Evolutionary conservation across 1,140 invertebrate genomes (phyloP), one percentile per base, ranked within the genome.

Genomic region (Temnothorax longispinosus): DNA sequence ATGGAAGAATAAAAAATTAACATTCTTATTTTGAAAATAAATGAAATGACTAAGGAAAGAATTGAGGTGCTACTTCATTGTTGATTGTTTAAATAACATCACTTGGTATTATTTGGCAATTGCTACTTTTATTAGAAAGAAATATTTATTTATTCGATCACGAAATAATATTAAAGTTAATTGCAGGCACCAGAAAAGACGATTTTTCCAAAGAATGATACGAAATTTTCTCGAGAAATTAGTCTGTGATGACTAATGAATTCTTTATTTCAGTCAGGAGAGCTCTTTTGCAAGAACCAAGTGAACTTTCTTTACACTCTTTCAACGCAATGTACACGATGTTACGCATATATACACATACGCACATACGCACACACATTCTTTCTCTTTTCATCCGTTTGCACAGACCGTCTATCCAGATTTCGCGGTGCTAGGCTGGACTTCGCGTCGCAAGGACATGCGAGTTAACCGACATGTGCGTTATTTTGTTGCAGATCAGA

Each of bases 401-500:
- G 27, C 27, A 1, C 4, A n/a, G 0, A 21, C 21, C 15, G 56
- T 21, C 7, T 2, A 21, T 11, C 21, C 7, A 8, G 7, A 58
- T 11, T 10, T 67, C 35, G 35, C 64, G 27, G 27, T 27, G 27
- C 27, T 27, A 27, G 27, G 27, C 27, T 1, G 27, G 1, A 27
- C 38, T 6, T 41, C 3, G 38, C 38, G 38, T 41, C 38, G n/a
- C 13, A 27, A 21, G 18, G 11, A 2, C 10, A 54, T 7, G 15
- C 11, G 35, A 58, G 2, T 47, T 11, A 65, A 50, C 10, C 10
- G 15, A 15, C 6, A 21, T 27, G 32, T 78, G n/a, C n/a, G 47
- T 27, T 3, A 93, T 94, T 94, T 93, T 94, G 88, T 97, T 97
- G 69, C 96, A 98, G 98, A 98, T 97, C 98, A 98, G 97, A 97